A percentile compares a stretch with the other conserved stretches of the same genome.
Conservation (phyloP, 2,888 invertebrate genomes). For the Altica lythri region DNA sequence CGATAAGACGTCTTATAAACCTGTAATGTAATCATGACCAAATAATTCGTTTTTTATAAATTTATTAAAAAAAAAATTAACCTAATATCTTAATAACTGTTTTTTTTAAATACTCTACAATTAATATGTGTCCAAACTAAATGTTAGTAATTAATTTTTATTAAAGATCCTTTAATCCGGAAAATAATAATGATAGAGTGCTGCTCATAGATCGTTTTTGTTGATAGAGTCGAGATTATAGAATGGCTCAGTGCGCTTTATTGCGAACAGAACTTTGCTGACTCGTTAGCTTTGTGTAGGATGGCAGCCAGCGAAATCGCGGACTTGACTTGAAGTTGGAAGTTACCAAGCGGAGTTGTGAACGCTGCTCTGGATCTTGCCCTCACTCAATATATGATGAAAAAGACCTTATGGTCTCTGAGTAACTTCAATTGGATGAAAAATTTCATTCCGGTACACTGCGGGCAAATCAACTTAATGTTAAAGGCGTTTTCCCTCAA, state of each 20-base stretch:
- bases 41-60: too few species aligned
- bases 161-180: too few species aligned
- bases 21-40: too few species aligned
- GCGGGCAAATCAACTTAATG: slow-evolving; percentile 19
- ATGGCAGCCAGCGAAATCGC: slow-evolving; percentile 8
- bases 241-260: slow-evolving; percentile 29
- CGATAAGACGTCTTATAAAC: too few species aligned
- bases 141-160: too few species aligned
- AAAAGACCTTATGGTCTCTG: slow-evolving; percentile 21
- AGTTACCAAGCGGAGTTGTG: slow-evolving; percentile 15
- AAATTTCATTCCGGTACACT: slow-evolving; percentile 27
- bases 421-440: slow-evolving; percentile 33
- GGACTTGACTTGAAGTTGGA: slow-evolving; percentile 20
- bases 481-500: slow-evolving; percentile 17
- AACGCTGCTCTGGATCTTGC: slow-evolving; percentile 10
- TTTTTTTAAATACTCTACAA: not conserved
- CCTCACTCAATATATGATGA: slow-evolving; percentile 17
- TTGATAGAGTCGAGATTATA: slow-evolving; percentile 32
- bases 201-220: slow-evolving; percentile 23
- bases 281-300: slow-evolving; percentile 35
- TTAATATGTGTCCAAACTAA: too few species aligned
- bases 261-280: slow-evolving; percentile 33
- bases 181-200: slow-evolving; percentile 10
- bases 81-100: too few species aligned
- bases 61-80: too few species aligned